Evolutionary conservation across 2,797 vertebrate species (phyloP).

Genomic region (Chaetophractus vellerosus): DNA sequence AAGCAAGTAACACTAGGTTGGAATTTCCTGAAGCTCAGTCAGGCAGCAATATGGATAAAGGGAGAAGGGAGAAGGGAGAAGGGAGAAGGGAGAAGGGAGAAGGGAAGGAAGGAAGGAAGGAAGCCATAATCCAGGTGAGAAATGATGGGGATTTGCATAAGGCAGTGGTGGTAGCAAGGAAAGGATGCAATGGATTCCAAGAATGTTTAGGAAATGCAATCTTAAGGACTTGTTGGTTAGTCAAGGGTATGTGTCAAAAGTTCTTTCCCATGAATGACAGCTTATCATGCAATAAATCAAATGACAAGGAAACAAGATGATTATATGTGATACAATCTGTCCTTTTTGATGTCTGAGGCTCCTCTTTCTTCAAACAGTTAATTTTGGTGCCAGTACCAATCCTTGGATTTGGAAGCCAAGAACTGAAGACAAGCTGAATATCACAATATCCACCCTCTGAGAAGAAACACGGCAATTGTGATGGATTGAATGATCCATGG

Average conservation of each 20-base stretch:
- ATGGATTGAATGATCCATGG: background rate
- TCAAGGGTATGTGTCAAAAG: background rate
- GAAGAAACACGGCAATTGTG: background rate
- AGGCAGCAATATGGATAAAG: background rate
- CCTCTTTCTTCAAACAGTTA: background rate
- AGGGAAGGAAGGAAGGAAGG: background rate
- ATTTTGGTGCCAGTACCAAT: background rate
- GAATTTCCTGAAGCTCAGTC: background rate
- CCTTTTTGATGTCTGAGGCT: background rate
- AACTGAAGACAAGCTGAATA: background rate
- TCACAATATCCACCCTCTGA: background rate
- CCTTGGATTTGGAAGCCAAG: constrained; percentile 10
- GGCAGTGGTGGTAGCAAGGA: background rate
- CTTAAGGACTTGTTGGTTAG: background rate
- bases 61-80: background rate
- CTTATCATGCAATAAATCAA: background rate
- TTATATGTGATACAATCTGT: background rate
- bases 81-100: background rate
- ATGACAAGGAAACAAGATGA: background rate
- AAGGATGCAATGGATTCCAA: background rate
- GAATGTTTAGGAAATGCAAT: background rate
- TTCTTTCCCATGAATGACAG: background rate
- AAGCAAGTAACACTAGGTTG: background rate
- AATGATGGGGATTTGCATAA: background rate
- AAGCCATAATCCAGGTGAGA: background rate